These are phyloP conservation scores for Acleris sparsana DNA, from an alignment of 2,888 invertebrate genomes.

Conservation along the genomic window DNA sequence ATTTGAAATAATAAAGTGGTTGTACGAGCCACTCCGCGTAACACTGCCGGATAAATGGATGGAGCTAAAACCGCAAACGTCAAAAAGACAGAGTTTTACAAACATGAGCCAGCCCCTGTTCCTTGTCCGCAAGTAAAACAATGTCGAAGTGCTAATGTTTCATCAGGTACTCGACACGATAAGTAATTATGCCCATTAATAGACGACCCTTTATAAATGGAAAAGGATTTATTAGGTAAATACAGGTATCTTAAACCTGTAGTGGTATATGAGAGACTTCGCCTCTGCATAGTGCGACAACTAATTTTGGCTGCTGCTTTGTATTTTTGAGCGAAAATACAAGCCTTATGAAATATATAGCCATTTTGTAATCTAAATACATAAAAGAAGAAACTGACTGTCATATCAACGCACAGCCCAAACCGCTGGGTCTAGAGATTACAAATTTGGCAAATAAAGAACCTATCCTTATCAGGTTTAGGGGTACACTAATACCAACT, in stretches of 20 bases:
- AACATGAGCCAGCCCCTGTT: slow-evolving; percentile 1
- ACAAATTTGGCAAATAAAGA: too few species aligned
- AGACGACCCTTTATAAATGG: slow-evolving; percentile 17
- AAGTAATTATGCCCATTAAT: background rate
- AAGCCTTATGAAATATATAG: too few species aligned
- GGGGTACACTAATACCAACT: too few species aligned
- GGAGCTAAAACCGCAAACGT: slow-evolving; percentile 4
- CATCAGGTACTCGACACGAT: slow-evolving; percentile 1
- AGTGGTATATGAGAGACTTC: background rate
- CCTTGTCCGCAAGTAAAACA: slow-evolving; percentile 1
- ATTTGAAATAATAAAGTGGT: slow-evolving; percentile 65
- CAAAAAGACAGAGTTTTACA: slow-evolving; percentile 6
- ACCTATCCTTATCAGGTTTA: too few species aligned
- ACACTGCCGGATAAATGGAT: slow-evolving; percentile 27
- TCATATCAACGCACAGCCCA: too few species aligned
- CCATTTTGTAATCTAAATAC: too few species aligned
- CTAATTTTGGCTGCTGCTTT: background rate
- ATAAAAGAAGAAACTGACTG: too few species aligned
- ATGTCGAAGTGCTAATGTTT: slow-evolving; percentile 6
- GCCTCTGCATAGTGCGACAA: background rate
- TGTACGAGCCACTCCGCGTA: slow-evolving; percentile 41
- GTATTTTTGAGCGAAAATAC: background rate
- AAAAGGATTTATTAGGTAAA: slow-evolving; percentile 2
- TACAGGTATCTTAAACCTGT: background rate
- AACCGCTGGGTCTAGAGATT: too few species aligned